Evolutionary conservation across 1,140 invertebrate species (phyloP).

Genomic region (Meloidogyne chitwoodi): DNA sequence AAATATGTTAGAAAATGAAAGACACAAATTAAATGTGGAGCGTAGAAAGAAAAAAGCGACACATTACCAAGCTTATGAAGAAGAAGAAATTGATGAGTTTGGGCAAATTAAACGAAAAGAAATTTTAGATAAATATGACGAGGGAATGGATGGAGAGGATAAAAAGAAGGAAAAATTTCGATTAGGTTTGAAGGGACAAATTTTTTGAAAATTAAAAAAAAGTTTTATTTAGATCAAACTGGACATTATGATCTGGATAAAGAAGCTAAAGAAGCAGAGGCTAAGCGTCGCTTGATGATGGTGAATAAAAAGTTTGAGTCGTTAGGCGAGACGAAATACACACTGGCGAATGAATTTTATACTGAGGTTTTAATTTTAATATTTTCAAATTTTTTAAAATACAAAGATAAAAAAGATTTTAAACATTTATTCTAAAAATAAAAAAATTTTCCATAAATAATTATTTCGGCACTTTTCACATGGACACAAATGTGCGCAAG

Average conservation of each 20-base stretch:
- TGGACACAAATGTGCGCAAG: too few species aligned
- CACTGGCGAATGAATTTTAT: slow-evolving; percentile 81
- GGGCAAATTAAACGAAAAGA: slow-evolving; percentile 68
- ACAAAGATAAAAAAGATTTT: too few species aligned
- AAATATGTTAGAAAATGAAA: slow-evolving; percentile 87
- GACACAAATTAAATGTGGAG: slow-evolving; percentile 80
- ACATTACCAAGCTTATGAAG: slow-evolving; percentile 79
- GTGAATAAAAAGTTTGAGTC: slow-evolving; percentile 54
- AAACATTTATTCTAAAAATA: too few species aligned
- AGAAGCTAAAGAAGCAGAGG: slow-evolving; percentile 65
- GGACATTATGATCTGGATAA: slow-evolving; percentile 56
- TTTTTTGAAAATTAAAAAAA: too few species aligned
- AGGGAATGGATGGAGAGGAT: slow-evolving; percentile 76
- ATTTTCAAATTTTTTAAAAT: too few species aligned
- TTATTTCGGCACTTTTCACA: too few species aligned
- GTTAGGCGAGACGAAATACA: slow-evolving; percentile 67
- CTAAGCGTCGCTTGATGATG: slow-evolving; percentile 64
- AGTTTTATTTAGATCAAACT: slow-evolving; percentile 25
- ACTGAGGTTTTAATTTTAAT: slow-evolving; percentile 63
- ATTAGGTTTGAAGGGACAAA: slow-evolving; percentile 72
- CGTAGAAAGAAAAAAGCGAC: slow-evolving; percentile 76
- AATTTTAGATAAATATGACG: slow-evolving; percentile 87
- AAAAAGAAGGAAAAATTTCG: slow-evolving; percentile 76
- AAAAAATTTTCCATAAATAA: too few species aligned
- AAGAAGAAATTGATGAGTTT: slow-evolving; percentile 78